Base-by-base conservation (phyloP, 1,140 invertebrate genomes). In the Drosophila mojavensis region DNA sequence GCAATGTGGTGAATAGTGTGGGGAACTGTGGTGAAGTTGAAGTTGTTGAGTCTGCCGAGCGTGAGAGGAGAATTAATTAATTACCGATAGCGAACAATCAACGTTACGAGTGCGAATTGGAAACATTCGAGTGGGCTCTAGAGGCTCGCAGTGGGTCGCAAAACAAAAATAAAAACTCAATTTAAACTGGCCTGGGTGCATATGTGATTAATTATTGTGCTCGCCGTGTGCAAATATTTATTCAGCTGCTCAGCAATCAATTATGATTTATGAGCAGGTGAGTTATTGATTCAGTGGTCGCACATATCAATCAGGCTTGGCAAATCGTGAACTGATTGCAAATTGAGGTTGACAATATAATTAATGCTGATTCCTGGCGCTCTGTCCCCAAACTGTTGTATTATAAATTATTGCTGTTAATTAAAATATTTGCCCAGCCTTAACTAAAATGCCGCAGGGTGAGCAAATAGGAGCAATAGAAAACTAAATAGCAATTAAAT, bases 241-340 rank as follows among this genome's bases (percentile, higher is more conserved):
- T 68, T 36, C 30, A 54, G 58, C 24, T 54, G 43, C 20, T 48
- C 67, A 58, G 50, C 53, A 54, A 47, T 54, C 82, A 76, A 81
- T 86, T 82, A 81, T 86, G 82, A 86, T 88, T 86, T 86, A 86
- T 83, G 76, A 47, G 24, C 53, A 58, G 36, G 26, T 73, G 24
- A 70, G 66, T 53, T 56, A 50, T 64, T 81, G 36, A 54, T 50
- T 65, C 13, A 13, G 59, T 47, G 26, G 20, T 55, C 15, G 39
- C 61, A 36, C 59, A 56, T 65, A 62, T 65, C 61, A 73, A 73
- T 68, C 63, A 66, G 55, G 59, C 53, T 45, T 43, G 36, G 24
- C 61, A 51, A 60, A 66, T 58, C 41, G 65, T 33, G 55, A 68
- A 70, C 69, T 51, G 1, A 54, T 56, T 62, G 70, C 69, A 41